phyloP scores from a whole-genome alignment of 2,113 vertebrate genomes.

The Rhinolophus sinicus region DNA sequence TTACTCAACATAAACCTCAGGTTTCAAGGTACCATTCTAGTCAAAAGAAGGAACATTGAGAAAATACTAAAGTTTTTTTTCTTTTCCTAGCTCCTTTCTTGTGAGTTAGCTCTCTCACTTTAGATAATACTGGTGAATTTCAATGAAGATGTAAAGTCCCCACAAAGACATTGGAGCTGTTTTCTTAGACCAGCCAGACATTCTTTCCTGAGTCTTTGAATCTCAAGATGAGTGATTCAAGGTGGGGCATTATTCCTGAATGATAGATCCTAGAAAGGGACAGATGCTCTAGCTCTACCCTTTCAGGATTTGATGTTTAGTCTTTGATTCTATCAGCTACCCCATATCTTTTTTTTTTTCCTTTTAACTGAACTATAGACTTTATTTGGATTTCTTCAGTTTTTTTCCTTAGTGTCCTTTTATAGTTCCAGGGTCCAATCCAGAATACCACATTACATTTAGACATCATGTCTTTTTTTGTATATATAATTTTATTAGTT shows the following conservation, averaged over 20 bases:
- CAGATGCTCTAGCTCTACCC: not conserved
- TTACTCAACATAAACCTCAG: not conserved
- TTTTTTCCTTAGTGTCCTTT: too few species aligned
- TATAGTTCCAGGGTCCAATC: too few species aligned
- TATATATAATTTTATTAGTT: too few species aligned
- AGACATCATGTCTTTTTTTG: too few species aligned
- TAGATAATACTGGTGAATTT: not conserved
- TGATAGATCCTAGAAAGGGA: not conserved
- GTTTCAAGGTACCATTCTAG: not conserved
- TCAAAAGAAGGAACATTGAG: not conserved
- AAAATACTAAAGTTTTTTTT: not conserved
- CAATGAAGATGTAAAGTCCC: not conserved
- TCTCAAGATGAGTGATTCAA: not conserved
- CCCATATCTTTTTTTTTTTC: not conserved
- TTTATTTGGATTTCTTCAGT: too few species aligned
- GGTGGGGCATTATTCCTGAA: too few species aligned
- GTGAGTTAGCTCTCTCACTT: not conserved
- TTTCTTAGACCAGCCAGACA: not conserved
- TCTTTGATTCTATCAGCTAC: not conserved
- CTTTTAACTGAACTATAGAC: too few species aligned
- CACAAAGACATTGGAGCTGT: not conserved
- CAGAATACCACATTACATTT: too few species aligned
- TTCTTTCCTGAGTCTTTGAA: not conserved
- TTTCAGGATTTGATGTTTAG: not conserved
- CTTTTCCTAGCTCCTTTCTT: not conserved